Evolutionary conservation across 2,888 invertebrate genomes (phyloP), one percentile per base, ranked within the genome.

Genomic region (Drosophila neonasuta): DNA sequence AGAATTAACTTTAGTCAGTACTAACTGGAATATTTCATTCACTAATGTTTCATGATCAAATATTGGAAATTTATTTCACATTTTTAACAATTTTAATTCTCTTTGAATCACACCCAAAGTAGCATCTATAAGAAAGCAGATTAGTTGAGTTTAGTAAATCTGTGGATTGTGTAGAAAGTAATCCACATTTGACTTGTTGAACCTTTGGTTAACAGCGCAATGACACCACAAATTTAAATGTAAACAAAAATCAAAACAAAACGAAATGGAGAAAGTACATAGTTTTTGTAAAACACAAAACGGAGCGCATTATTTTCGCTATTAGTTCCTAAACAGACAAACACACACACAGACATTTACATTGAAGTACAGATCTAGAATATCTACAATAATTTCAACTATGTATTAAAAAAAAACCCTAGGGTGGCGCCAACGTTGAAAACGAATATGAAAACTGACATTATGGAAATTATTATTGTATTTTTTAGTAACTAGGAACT

Each of bases 231-330:
- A 62, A 15, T 9, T 10, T 20, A n/a, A 8, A 24, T 32, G 1
- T 34, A 48, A 46, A 56, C 42, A 5, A 36, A 52, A 56, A 56
- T 49, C 3, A 52, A 52, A 59, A 39, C 45, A 30, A 24, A 24
- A 24, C 24, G 24, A 24, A 51, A 42, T 50, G 20, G 49, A 32
- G 7, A 39, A 32, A 29, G 4, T 44, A 32, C 48, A 29, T 46
- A 57, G 51, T 52, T 62, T 74, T 15, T 71, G 49, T 30, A 74
- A 61, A 17, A 57, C 51, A 60, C 11, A 56, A 29, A 57, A 66
- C 68, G 59, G 56, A 65, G 80, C 80, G 64, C 77, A 80, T 82
- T 80, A 82, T 79, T 86, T 86, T 80, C 66, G 78, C 79, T 76
- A 83, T 81, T 86, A 81, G 81, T 81, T 81, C 81, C 81, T 81